These are phyloP conservation scores for Pantherophis alleghaniensis DNA, from an alignment of 2,797 vertebrate genomes.

Conservation along the genomic window DNA sequence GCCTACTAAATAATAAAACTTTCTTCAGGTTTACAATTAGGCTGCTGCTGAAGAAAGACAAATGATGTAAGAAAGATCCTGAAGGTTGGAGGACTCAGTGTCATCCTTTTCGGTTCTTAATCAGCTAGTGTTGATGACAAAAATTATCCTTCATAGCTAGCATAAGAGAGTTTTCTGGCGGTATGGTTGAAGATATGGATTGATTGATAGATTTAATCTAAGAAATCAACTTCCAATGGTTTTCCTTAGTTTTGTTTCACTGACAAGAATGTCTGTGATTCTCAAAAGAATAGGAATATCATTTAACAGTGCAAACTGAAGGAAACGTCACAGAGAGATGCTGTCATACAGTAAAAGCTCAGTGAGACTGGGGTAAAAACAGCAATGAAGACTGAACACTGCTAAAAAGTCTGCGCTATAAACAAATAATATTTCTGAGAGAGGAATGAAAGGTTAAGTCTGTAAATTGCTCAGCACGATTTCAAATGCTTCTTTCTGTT, in stretches of 20 bases:
- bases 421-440: constrained; percentile 8
- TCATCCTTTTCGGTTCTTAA: background rate
- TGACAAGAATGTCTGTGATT: constrained; percentile 29
- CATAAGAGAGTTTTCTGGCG: background rate
- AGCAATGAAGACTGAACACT: background rate
- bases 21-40: background rate
- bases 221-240: background rate
- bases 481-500: constrained; percentile 4
- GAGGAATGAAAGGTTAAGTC: background rate
- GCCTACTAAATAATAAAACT: no score
- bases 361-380: constrained; percentile 32
- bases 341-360: background rate
- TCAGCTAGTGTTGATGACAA: background rate
- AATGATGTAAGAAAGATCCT: no score
- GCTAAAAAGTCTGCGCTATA: background rate
- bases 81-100: background rate
- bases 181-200: background rate
- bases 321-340: constrained; percentile 42
- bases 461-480: background rate
- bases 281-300: constrained; percentile 45
- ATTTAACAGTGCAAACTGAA: constrained; percentile 22
- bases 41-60: background rate
- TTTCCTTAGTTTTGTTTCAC: constrained; percentile 7
- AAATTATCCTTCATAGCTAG: background rate
- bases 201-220: background rate